phyloP scores from a whole-genome alignment of 2,888 invertebrate species.

The Pilophorus perplexus region DNA sequence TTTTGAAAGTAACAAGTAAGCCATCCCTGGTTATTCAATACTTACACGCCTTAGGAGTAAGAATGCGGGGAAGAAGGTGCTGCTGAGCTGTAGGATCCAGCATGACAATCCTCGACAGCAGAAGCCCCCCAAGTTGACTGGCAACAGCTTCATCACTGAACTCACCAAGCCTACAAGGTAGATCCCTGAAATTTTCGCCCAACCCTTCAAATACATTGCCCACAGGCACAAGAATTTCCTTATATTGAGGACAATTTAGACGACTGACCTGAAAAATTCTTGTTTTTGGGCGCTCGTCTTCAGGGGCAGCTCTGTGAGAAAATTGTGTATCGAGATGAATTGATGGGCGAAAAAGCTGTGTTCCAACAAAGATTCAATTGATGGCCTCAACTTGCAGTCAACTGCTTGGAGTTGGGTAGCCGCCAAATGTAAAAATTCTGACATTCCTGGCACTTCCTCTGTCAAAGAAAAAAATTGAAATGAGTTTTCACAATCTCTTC shows the following conservation, averaged over 20 bases:
- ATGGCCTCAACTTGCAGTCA: conserved; percentile 65
- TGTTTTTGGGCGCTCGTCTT: conserved; percentile 74
- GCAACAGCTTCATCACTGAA: conserved; percentile 81
- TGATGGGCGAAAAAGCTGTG: conserved; percentile 82
- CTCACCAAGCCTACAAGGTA: conserved; percentile 65
- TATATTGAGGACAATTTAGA: neutral
- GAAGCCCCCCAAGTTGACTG: conserved; percentile 70
- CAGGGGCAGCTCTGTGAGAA: conserved; percentile 76
- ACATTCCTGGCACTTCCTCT: conserved; percentile 68
- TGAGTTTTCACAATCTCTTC: too few relatives aligned
- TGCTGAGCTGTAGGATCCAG: conserved; percentile 76
- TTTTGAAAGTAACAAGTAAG: too few relatives aligned
- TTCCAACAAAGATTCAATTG: conserved; percentile 63
- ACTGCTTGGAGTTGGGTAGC: conserved; percentile 65
- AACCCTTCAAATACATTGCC: too few relatives aligned
- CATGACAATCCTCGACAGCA: conserved; percentile 81
- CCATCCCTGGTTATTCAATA: neutral
- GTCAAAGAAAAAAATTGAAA: conserved; percentile 42
- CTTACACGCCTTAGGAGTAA: conserved; percentile 60
- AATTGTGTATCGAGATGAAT: conserved; percentile 78
- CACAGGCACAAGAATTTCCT: too few relatives aligned
- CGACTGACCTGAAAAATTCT: conserved; percentile 67
- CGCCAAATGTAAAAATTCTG: conserved; percentile 69
- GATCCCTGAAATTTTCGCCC: conserved; percentile 56
- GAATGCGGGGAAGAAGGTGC: conserved; percentile 67